These are phyloP conservation scores for Cynoglossus semilaevis DNA, from an alignment of 2,113 vertebrate genomes.

Conservation along the genomic window DNA sequence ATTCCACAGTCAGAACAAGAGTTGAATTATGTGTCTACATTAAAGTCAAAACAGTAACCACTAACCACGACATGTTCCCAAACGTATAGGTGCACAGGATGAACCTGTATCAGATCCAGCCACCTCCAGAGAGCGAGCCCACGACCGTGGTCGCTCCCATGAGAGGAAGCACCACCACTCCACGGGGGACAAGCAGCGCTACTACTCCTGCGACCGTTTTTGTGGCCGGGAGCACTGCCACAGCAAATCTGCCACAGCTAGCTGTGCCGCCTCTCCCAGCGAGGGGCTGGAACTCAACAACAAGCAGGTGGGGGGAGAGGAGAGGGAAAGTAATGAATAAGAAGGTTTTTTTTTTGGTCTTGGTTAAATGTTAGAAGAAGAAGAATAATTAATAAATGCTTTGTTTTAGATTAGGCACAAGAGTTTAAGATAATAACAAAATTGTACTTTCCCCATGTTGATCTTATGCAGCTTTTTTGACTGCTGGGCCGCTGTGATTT, in stretches of 20 bases:
- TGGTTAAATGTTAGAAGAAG: too few species aligned
- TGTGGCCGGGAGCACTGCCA: conserved; percentile 86
- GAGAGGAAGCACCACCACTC: conserved; percentile 90
- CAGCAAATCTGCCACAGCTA: conserved; percentile 80
- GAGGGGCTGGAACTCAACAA: conserved; percentile 79
- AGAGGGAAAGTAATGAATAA: background rate
- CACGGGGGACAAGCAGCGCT: conserved; percentile 89
- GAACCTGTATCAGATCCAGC: conserved; percentile 58
- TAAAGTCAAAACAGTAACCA: too few species aligned
- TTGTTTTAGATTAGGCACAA: too few species aligned
- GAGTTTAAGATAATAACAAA: too few species aligned
- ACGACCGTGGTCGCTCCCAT: conserved; percentile 88
- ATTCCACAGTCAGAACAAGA: too few species aligned
- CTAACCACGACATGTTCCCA: background rate
- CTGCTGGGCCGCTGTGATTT: background rate
- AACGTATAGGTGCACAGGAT: conserved; percentile 39
- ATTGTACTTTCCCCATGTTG: too few species aligned
- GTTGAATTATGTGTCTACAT: too few species aligned
- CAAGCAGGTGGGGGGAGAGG: conserved; percentile 83
- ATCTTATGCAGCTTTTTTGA: background rate
- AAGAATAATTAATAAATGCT: too few species aligned
- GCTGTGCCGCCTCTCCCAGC: conserved; percentile 84
- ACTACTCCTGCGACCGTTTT: conserved; percentile 94
- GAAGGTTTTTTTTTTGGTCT: background rate
- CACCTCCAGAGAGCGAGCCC: conserved; percentile 72